Evolutionary conservation across 2,113 vertebrate genomes (phyloP).

Genomic region (Zosterops hypoxanthus): DNA sequence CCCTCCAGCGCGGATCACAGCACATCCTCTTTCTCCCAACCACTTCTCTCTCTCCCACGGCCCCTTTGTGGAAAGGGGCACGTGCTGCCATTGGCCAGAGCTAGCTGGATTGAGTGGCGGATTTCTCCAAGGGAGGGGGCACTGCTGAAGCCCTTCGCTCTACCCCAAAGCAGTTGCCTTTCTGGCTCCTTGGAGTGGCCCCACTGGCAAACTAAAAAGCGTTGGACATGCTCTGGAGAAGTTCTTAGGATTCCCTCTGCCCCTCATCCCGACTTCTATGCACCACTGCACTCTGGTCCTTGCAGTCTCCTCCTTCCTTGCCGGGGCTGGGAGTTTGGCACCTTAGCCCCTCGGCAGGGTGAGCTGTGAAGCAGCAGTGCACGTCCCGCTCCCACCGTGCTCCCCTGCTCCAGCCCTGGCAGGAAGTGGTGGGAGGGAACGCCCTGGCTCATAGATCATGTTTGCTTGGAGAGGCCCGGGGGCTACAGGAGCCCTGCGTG

Average conservation of each 20-base stretch:
- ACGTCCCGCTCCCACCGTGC: conserved; percentile 9
- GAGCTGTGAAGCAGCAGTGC: conserved; percentile 68
- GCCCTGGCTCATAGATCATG: conserved; percentile 68
- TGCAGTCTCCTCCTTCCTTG: conserved; percentile 70
- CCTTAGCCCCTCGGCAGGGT: conserved; percentile 68
- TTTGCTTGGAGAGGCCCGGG: conserved; percentile 70
- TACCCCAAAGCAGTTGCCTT: conserved; percentile 60
- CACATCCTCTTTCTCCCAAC: conserved; percentile 50
- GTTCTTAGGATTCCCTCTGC: conserved; percentile 74
- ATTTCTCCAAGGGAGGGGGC: conserved; percentile 39
- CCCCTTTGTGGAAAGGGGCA: conserved; percentile 61
- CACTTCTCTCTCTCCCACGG: conserved; percentile 34
- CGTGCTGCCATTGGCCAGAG: conserved; percentile 65
- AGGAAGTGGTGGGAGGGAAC: conserved; percentile 69
- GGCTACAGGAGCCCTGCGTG: conserved; percentile 66
- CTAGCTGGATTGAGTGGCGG: conserved; percentile 25
- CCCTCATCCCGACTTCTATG: conserved; percentile 75
- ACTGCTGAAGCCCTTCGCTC: conserved; percentile 9
- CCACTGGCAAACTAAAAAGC: conserved; percentile 31
- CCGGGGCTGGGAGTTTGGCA: conserved; percentile 74
- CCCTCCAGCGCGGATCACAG: conserved; percentile 74
- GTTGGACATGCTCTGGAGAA: conserved; percentile 56
- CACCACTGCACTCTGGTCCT: conserved; percentile 71
- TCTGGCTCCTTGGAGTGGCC: conserved; percentile 40
- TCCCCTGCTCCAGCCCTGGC: conserved; percentile 63